phyloP scores from a whole-genome alignment of 37 sponge, comb jelly and placozoan species.

The Ianthella basta region DNA sequence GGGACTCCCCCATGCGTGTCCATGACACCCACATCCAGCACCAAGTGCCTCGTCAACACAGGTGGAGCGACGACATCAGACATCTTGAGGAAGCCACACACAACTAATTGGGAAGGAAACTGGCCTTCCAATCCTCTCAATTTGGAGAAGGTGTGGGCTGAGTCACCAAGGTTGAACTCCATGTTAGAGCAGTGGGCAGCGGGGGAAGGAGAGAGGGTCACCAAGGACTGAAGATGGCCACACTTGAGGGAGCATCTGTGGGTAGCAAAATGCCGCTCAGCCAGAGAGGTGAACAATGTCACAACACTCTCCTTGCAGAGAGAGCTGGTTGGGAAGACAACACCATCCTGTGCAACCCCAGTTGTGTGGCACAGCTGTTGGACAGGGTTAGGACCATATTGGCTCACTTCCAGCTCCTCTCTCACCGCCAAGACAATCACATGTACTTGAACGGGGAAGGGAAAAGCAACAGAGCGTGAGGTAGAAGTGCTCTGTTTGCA shows the following conservation, averaged over 20 bases:
- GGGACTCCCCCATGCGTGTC: not conserved
- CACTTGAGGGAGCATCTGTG: slow-evolving; percentile 63
- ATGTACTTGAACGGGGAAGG: slow-evolving; percentile 74
- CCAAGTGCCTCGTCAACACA: slow-evolving; percentile 68
- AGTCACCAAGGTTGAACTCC: slow-evolving; percentile 19
- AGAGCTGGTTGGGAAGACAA: slow-evolving; percentile 43
- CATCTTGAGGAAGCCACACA: slow-evolving; percentile 86
- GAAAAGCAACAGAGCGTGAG: slow-evolving; percentile 30
- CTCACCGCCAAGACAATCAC: slow-evolving; percentile 62
- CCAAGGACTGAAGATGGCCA: slow-evolving; percentile 67
- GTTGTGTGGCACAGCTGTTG: slow-evolving; percentile 45
- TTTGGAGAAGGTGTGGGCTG: slow-evolving; percentile 29
- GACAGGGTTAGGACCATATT: not conserved
- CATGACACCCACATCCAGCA: slow-evolving; percentile 55
- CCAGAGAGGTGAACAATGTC: slow-evolving; percentile 49
- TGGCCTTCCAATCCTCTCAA: slow-evolving; percentile 29
- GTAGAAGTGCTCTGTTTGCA: slow-evolving; percentile 4
- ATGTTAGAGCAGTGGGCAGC: slow-evolving; percentile 35
- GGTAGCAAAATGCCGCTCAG: slow-evolving; percentile 55
- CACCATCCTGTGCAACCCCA: slow-evolving; percentile 16
- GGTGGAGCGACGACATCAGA: slow-evolving; percentile 59
- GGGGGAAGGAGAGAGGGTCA: slow-evolving; percentile 77
- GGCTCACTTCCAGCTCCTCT: slow-evolving; percentile 52
- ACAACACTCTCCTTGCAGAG: slow-evolving; percentile 48
- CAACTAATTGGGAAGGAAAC: slow-evolving; percentile 60